Conservation (phyloP, 2,888 invertebrate genomes). For the Clostera curtula region DNA sequence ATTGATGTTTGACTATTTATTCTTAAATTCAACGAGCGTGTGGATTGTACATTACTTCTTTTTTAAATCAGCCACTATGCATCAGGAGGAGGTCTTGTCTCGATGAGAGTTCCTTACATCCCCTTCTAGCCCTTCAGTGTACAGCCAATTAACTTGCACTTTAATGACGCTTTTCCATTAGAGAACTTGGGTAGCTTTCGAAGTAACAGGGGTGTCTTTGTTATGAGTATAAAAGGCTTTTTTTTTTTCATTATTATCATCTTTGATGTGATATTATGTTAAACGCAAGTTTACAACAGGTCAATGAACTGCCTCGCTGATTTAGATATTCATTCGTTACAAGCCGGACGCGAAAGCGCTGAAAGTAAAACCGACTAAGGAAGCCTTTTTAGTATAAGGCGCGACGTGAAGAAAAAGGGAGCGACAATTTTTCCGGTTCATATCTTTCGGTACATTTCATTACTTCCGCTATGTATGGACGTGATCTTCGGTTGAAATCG, state of each 20-base stretch:
- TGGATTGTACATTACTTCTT: no score
- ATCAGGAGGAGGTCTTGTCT: no score
- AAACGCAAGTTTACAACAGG: no score
- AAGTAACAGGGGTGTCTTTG: slow-evolving; percentile 23
- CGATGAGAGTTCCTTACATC: no score
- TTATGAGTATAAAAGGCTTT: slow-evolving; percentile 18
- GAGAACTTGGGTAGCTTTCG: slow-evolving; percentile 29
- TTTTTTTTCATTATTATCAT: slow-evolving; percentile 14
- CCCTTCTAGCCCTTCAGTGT: slow-evolving; percentile 38
- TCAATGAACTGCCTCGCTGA: slow-evolving; percentile 34
- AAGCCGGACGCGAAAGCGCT: slow-evolving; percentile 35
- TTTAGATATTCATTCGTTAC: slow-evolving; percentile 44
- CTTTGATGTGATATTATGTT: no score
- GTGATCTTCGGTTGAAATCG: slow-evolving; percentile 39
- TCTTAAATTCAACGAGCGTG: no score
- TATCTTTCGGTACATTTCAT: slow-evolving; percentile 72
- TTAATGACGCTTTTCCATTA: slow-evolving; percentile 53
- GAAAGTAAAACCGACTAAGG: slow-evolving; percentile 54
- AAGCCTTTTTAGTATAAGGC: slow-evolving; percentile 55
- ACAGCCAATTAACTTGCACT: slow-evolving; percentile 53
- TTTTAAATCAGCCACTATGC: no score
- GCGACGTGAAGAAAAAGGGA: slow-evolving; percentile 63
- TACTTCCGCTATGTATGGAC: slow-evolving; percentile 69
- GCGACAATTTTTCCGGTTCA: slow-evolving; percentile 73
- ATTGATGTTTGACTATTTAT: no score